phyloP scores from a whole-genome alignment of 1,140 invertebrate species.

The Trichonephila inaurata region DNA sequence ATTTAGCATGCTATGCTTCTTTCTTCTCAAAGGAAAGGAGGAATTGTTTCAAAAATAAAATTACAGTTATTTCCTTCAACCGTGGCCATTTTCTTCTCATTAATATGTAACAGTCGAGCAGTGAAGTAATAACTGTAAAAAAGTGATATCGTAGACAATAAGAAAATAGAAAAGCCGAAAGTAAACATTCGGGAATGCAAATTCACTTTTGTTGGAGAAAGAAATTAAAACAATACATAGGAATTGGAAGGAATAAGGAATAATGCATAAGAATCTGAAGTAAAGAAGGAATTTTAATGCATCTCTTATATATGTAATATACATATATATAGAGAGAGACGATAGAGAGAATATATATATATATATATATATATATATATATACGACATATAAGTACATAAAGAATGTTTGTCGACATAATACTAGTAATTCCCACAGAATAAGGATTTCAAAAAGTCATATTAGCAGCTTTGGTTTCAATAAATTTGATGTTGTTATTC shows the following conservation, averaged over 20 bases:
- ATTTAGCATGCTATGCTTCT: conserved; percentile 6
- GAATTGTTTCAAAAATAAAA: conserved; percentile 16
- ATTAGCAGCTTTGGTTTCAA: too few species aligned
- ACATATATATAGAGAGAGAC: neutral
- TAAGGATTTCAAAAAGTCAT: too few species aligned
- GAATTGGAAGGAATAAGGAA: neutral
- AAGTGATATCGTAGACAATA: neutral
- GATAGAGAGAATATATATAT: too few species aligned
- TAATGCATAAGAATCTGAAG: neutral
- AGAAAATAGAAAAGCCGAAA: neutral
- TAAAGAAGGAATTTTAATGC: too few species aligned
- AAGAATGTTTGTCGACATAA: too few species aligned
- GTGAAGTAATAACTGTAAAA: neutral
- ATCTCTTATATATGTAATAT: too few species aligned
- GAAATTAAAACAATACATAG: neutral
- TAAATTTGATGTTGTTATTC: too few species aligned
- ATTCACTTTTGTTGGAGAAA: too few species aligned
- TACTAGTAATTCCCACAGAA: too few species aligned
- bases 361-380: too few species aligned
- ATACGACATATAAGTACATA: too few species aligned
- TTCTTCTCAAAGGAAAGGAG: neutral
- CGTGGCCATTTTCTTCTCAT: neutral
- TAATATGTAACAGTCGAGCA: neutral
- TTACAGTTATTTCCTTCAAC: neutral
- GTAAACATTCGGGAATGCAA: too few species aligned